phyloP scores from a whole-genome alignment of 2,888 invertebrate species.

The Torymus auratus region DNA sequence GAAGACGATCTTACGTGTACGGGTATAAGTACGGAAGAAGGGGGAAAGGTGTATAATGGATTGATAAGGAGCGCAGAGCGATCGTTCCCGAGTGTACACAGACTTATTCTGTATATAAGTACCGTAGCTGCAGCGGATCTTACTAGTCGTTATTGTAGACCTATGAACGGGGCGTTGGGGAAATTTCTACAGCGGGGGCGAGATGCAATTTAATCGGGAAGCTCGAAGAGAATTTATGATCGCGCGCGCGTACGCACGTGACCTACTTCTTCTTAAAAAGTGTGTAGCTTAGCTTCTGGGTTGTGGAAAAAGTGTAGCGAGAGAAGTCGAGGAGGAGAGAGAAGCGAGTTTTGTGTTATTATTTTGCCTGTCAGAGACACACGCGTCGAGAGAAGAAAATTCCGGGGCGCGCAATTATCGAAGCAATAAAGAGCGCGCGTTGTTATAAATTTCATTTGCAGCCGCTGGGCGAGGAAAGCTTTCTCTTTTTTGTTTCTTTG shows the following conservation, averaged over 20 bases:
- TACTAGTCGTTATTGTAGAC: too few relatives aligned
- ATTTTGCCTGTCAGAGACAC: conserved; percentile 6
- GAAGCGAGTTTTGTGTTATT: neutral
- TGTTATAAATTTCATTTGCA: too few relatives aligned
- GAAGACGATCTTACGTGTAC: too few relatives aligned
- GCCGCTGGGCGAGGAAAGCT: too few relatives aligned
- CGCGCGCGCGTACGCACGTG: conserved; percentile 17
- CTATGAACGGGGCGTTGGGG: neutral
- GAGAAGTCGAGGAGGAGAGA: too few relatives aligned
- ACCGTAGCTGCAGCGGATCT: too few relatives aligned
- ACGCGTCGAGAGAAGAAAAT: neutral
- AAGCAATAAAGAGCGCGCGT: neutral
- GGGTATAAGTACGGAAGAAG: too few relatives aligned
- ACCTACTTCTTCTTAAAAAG: conserved; percentile 30
- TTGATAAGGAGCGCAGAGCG: too few relatives aligned
- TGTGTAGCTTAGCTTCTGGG: neutral
- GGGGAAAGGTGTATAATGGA: too few relatives aligned
- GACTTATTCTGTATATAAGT: too few relatives aligned
- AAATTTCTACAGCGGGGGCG: neutral
- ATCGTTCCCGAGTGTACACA: too few relatives aligned
- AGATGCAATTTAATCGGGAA: conserved; percentile 26
- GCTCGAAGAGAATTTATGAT: conserved; percentile 40
- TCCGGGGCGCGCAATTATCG: neutral
- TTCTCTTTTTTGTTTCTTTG: too few relatives aligned
- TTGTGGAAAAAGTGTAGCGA: neutral